Conservation (phyloP, 2,113 vertebrate genomes). For the Psilopsiagon aymara region DNA sequence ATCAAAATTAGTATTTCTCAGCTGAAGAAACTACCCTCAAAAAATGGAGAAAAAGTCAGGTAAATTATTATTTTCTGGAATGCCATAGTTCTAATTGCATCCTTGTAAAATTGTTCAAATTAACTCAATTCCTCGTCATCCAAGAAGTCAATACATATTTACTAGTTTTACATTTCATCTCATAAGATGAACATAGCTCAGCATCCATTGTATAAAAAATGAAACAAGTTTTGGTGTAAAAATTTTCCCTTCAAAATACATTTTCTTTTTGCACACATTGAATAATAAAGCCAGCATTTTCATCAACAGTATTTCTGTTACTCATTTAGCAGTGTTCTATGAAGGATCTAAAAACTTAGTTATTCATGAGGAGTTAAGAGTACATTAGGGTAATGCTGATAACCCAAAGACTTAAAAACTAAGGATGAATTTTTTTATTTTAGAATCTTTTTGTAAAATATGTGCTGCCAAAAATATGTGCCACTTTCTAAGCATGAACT, state of each 20-base stretch:
- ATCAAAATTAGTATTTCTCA: not conserved
- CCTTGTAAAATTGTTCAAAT: not conserved
- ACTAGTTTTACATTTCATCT: not conserved
- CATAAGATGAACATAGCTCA: not conserved
- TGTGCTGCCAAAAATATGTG: not conserved
- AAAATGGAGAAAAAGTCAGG: not conserved
- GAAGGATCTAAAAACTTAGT: not conserved
- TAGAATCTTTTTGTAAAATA: not conserved
- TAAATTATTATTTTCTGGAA: not conserved
- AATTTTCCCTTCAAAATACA: not conserved
- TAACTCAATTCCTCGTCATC: not conserved
- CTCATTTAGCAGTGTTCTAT: not conserved
- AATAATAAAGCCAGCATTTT: not conserved
- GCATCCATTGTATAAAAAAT: not conserved
- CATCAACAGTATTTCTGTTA: not conserved
- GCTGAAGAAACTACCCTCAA: not conserved
- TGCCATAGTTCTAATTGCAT: not conserved
- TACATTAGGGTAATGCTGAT: not conserved
- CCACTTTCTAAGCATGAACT: not conserved
- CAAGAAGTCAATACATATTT: not conserved
- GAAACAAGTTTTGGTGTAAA: not conserved
- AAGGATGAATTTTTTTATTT: not conserved
- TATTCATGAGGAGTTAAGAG: not conserved
- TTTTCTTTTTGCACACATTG: not conserved
- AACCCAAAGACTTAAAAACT: not conserved